Percentiles rank a stretch among this genome's conserved stretches.
phyloP scores from a whole-genome alignment of 2,797 vertebrate genomes.

The Tolypeutes matacus region DNA sequence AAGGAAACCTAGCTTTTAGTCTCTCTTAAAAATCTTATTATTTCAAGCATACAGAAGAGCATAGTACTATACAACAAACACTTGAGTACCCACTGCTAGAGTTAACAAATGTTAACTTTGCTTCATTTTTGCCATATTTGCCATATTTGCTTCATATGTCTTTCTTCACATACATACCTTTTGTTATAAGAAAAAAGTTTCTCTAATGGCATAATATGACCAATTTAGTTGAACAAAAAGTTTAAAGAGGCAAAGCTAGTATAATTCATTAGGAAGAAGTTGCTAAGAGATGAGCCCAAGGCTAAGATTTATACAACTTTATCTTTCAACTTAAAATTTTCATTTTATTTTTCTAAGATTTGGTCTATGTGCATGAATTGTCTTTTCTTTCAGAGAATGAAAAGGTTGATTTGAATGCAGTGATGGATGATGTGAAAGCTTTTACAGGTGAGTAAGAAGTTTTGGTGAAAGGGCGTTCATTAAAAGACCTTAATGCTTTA shows the following conservation, averaged over 20 bases:
- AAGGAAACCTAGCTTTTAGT: background rate
- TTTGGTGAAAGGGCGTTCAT: background rate
- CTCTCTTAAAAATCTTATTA: slow-evolving; percentile 22
- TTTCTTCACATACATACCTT: background rate
- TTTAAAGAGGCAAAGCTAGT: background rate
- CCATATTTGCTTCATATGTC: background rate
- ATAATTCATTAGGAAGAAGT: slow-evolving; percentile 25
- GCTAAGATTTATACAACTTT: background rate
- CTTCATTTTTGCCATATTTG: background rate
- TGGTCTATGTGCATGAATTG: background rate
- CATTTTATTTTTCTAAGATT: slow-evolving; percentile 30
- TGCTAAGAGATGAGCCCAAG: background rate
- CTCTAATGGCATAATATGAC: slow-evolving; percentile 22
- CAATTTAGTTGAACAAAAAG: background rate
- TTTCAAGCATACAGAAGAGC: slow-evolving; percentile 21
- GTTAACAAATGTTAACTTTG: background rate
- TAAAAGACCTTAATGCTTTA: background rate
- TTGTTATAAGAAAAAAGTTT: slow-evolving; percentile 29
- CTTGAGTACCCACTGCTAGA: background rate
- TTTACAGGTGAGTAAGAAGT: slow-evolving; percentile 72
- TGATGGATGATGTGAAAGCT: slow-evolving; percentile 53
- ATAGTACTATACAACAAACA: background rate
- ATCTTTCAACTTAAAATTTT: background rate
- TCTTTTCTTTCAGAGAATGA: slow-evolving; percentile 73
- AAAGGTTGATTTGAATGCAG: slow-evolving; percentile 65